Percentiles rank a stretch among this genome's conserved stretches.
Evolutionary conservation across 2,113 vertebrate species (phyloP).

Genomic region (Periophthalmodon schlosseri): DNA sequence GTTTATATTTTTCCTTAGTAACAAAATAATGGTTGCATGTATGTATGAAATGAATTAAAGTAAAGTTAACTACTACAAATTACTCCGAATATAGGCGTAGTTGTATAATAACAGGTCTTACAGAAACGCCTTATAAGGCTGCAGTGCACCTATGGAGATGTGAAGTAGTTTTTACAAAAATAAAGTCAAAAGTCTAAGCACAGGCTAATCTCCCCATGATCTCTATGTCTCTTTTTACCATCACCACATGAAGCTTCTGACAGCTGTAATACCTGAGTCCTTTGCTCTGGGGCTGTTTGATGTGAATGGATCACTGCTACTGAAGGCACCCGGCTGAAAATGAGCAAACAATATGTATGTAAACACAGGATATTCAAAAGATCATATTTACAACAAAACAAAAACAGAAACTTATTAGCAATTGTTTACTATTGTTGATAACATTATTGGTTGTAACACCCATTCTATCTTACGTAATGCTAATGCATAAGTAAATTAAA

Average conservation of each 20-base stretch:
- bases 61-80: no score
- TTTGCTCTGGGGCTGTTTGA: slow-evolving; percentile 81
- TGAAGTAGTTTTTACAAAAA: neutral
- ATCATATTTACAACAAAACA: slow-evolving; percentile 6
- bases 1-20: neutral
- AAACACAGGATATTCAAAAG: slow-evolving; percentile 3
- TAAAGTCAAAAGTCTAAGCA: neutral
- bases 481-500: neutral
- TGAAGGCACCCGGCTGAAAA: slow-evolving; percentile 83
- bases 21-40: no score
- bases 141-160: neutral
- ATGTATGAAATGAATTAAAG: no score
- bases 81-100: neutral
- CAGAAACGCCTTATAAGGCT: neutral
- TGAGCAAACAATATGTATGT: slow-evolving; percentile 4
- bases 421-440: neutral
- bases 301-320: slow-evolving; percentile 81
- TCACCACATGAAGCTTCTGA: neutral
- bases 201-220: slow-evolving; percentile 4
- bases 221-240: neutral
- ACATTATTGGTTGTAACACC: neutral
- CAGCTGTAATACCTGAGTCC: slow-evolving; percentile 80
- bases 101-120: neutral
- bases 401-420: neutral
- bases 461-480: neutral